Evolutionary conservation across 2,888 invertebrate genomes (phyloP).

Genomic region (Mechanitis mazaeus): DNA sequence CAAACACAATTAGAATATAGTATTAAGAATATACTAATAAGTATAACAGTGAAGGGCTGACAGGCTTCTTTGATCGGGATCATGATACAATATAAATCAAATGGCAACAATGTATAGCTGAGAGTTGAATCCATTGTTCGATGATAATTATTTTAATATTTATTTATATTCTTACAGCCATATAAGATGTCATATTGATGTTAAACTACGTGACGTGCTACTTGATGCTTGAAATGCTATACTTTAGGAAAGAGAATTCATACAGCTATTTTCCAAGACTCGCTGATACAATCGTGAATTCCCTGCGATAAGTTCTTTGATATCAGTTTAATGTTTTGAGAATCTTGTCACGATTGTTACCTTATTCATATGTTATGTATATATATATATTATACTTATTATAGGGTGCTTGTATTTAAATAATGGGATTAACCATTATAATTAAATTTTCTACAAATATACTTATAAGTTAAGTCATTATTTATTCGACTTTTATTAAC

Average conservation of each 20-base stretch:
- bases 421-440: too few species aligned
- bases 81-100: conserved; percentile 6
- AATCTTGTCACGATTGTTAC: conserved; percentile 28
- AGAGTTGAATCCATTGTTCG: conserved; percentile 15
- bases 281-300: background rate
- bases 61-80: background rate
- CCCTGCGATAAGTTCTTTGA: conserved; percentile 15
- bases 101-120: conserved; percentile 8
- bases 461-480: too few species aligned
- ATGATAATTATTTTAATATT: conserved; percentile 8
- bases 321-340: conserved; percentile 18
- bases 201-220: conserved; percentile 1
- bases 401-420: too few species aligned
- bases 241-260: background rate
- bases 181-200: background rate
- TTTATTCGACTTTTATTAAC: too few species aligned
- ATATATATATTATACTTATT: background rate
- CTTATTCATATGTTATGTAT: conserved; percentile 20
- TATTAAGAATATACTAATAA: too few species aligned
- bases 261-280: background rate
- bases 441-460: too few species aligned
- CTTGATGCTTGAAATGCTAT: background rate
- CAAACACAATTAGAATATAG: too few species aligned
- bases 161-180: conserved; percentile 9
- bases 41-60: too few species aligned